A percentile compares a stretch with the other conserved stretches of the same genome.
These are phyloP conservation scores for Paelopatides confundens DNA, from an alignment of 53 echinoderm and acorn worm genomes.

Conservation along the genomic window DNA sequence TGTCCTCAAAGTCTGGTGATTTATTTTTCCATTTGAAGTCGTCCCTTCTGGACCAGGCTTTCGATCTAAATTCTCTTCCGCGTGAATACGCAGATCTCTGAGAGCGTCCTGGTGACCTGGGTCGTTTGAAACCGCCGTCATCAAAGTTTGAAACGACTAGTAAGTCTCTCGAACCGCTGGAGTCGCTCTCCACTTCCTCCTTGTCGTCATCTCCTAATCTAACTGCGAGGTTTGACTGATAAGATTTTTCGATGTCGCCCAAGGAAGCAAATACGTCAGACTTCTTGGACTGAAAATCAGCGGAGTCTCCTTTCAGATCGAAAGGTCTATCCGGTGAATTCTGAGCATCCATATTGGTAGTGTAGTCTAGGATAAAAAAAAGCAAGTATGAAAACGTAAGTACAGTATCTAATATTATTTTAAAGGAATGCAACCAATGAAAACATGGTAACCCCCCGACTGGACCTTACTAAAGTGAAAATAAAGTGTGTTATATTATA, in stretches of 20 bases:
- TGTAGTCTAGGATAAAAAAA: not conserved
- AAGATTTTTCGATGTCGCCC: conserved; percentile 68
- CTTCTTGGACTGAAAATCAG: conserved; percentile 59
- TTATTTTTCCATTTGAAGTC: not conserved
- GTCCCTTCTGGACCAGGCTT: not conserved
- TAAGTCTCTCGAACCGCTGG: conserved; percentile 19
- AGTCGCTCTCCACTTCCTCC: conserved; percentile 25
- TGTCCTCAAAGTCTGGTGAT: conserved; percentile 66
- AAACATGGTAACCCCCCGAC: too few relatives aligned
- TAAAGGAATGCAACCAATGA: too few relatives aligned
- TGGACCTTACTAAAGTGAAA: too few relatives aligned
- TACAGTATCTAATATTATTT: too few relatives aligned
- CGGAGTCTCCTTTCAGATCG: conserved; percentile 13
- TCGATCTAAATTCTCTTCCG: conserved; percentile 1
- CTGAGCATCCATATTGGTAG: not conserved
- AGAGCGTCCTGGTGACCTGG: conserved; percentile 21
- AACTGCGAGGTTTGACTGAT: conserved; percentile 20
- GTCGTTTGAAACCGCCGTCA: conserved; percentile 67
- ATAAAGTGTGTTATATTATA: too few relatives aligned
- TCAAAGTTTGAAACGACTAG: not conserved
- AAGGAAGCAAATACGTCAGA: conserved; percentile 75
- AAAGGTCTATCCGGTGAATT: not conserved
- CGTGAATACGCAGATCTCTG: not conserved
- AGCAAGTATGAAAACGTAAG: not conserved
- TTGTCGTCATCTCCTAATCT: conserved; percentile 35